Conservation (phyloP, 2,113 vertebrate genomes). For the Narcine bancroftii region DNA sequence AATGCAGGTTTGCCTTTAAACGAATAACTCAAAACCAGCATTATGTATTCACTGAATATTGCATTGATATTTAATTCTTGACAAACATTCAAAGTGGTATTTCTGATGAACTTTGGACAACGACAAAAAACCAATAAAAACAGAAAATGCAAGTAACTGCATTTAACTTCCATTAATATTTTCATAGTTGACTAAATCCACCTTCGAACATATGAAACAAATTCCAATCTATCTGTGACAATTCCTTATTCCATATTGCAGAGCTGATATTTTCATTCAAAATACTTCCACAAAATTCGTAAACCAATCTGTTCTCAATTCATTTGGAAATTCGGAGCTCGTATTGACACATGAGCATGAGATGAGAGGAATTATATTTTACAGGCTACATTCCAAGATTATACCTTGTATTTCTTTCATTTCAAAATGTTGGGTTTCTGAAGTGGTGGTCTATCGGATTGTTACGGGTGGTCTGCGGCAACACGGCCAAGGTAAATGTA, state of each 20-base stretch:
- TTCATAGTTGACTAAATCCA: not conserved
- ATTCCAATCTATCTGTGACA: not conserved
- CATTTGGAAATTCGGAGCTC: not conserved
- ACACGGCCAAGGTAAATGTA: no score
- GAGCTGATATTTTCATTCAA: not conserved
- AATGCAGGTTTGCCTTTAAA: not conserved
- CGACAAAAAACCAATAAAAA: not conserved
- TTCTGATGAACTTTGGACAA: not conserved
- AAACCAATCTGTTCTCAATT: not conserved
- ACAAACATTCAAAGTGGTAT: not conserved
- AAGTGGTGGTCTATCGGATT: no score
- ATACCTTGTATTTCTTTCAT: no score
- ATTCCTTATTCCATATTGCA: not conserved
- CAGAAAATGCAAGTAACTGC: no score
- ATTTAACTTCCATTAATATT: no score
- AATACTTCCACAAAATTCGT: not conserved
- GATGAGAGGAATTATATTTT: no score
- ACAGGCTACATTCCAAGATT: no score
- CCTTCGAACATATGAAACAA: not conserved
- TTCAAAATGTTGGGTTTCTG: no score
- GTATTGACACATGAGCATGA: no score
- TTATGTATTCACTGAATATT: not conserved
- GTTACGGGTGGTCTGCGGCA: no score
- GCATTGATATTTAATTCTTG: not conserved
- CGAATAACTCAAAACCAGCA: not conserved